Evolutionary conservation across 2,888 invertebrate genomes (phyloP).

Genomic region (Rhingia rostrata): DNA sequence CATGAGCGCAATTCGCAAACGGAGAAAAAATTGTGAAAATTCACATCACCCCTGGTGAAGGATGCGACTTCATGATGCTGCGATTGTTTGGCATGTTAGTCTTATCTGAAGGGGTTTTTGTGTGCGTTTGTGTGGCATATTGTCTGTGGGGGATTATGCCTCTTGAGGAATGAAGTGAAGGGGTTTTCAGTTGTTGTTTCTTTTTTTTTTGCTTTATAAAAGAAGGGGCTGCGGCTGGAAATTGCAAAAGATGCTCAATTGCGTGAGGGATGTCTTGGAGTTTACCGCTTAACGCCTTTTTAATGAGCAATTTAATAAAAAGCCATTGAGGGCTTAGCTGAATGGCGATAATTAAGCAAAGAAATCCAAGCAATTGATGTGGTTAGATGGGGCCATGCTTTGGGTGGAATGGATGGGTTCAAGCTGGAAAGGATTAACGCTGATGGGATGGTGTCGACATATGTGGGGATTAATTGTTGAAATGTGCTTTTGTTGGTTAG

Average conservation of each 20-base stretch:
- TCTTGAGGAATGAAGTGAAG: slow-evolving; percentile 11
- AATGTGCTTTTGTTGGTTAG: too few relatives aligned
- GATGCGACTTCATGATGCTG: slow-evolving; percentile 39
- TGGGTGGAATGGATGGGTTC: not conserved
- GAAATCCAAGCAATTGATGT: not conserved
- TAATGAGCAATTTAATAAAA: slow-evolving; percentile 60
- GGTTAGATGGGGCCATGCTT: not conserved
- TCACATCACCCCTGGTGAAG: slow-evolving; percentile 45
- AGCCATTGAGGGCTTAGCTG: slow-evolving; percentile 26
- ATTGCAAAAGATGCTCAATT: slow-evolving; percentile 40
- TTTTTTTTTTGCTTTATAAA: not conserved
- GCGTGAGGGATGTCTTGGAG: slow-evolving; percentile 42
- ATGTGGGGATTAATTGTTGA: too few relatives aligned
- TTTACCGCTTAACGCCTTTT: slow-evolving; percentile 70
- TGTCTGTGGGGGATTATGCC: slow-evolving; percentile 51
- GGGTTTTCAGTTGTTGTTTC: slow-evolving; percentile 10
- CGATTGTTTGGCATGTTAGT: slow-evolving; percentile 55
- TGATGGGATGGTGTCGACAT: too few relatives aligned
- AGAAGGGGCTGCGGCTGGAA: slow-evolving; percentile 45
- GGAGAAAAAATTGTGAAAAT: slow-evolving; percentile 22
- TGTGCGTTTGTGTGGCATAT: slow-evolving; percentile 20
- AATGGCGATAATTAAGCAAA: not conserved
- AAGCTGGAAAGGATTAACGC: too few relatives aligned
- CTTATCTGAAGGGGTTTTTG: slow-evolving; percentile 55
- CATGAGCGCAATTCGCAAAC: slow-evolving; percentile 26